These are phyloP conservation scores for Gymnothorax reevesii DNA, from an alignment of 2,797 vertebrate species.

Conservation along the genomic window DNA sequence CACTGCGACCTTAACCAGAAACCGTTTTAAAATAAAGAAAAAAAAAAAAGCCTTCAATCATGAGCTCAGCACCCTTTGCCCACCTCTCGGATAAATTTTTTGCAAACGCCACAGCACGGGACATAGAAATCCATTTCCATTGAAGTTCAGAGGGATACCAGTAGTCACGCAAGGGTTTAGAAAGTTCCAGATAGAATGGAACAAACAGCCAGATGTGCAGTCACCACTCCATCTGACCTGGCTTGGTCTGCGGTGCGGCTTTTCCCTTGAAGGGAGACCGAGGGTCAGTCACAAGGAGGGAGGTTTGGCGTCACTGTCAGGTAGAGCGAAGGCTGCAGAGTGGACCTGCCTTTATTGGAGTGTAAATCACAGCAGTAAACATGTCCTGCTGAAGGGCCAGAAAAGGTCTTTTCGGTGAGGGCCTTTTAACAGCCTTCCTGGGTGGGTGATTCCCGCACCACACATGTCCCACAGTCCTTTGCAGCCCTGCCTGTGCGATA, in stretches of 20 bases:
- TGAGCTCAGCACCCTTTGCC: not conserved
- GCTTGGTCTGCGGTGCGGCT: not conserved
- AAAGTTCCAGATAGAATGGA: not conserved
- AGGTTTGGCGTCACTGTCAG: not conserved
- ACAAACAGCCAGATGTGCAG: slow-evolving; percentile 15
- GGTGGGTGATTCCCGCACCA: slow-evolving; percentile 15
- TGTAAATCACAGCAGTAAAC: slow-evolving; percentile 31
- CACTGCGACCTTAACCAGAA: not conserved
- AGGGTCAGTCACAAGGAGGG: not conserved
- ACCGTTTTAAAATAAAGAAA: not conserved
- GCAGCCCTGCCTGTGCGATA: slow-evolving; percentile 43
- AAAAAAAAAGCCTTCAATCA: not conserved
- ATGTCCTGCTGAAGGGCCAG: slow-evolving; percentile 32
- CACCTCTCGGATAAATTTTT: not conserved
- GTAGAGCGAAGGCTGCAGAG: slow-evolving; percentile 30
- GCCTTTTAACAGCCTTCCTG: not conserved
- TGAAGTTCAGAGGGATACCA: slow-evolving; percentile 43
- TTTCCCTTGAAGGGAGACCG: not conserved
- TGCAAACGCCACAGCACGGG: not conserved
- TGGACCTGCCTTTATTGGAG: not conserved
- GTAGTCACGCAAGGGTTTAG: slow-evolving; percentile 37
- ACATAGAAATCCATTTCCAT: slow-evolving; percentile 13
- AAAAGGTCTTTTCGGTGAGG: slow-evolving; percentile 26
- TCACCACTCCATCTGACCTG: slow-evolving; percentile 8
- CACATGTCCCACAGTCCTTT: slow-evolving; percentile 51